Base-by-base conservation (phyloP, 1,140 invertebrate species). In the Scaptomyza hsui region DNA sequence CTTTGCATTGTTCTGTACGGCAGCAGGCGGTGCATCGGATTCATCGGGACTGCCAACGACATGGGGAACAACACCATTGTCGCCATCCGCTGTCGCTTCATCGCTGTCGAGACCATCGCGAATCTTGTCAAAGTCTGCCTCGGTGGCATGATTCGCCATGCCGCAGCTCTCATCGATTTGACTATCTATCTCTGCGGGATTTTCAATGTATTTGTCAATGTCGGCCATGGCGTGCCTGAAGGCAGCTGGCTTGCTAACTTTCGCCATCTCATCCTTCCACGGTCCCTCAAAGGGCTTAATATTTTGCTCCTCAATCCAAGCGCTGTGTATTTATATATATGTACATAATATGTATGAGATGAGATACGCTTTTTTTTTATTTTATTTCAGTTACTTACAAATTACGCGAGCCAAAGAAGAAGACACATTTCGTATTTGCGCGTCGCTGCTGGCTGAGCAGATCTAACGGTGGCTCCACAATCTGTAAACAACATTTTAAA, bases 321-420 rank as follows among this genome's bases (percentile, higher is more conserved):
- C 97, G 94, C 97, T 98, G 91, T 6, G 64, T 37, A 42, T 16
- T 1, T 5, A 49, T 16, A 26, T n/a, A 59, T 18, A 24, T 21
- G 16, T 24, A 18, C 7, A 47, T 1, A 19, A 19, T 4, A 39
- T 35, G 2, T 24, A 16, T 9, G 35, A 21, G 24, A 26, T 41
- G 2, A 0, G 19, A 21, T 41, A 13, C n/a, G 13, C 6, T 18
- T 12, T 15, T 41, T 10, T 19, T 15, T 5, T 42, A 10, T 26
- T 39, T 2, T 7, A 6, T 18, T 37, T 18, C 1, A 26, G 16
- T 39, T 52, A 95, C 97, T 97, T 94, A 98, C 97, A 96, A 98
- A 92, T 98, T 98, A 76, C 97, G 95, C 32, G 96, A 95, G 48
- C 97, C 97, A 93, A 97, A 98, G 92, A 99, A 98, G 92, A 95